Percentiles rank a stretch among this genome's conserved stretches.
Conservation (phyloP, 2,888 invertebrate genomes). For the Cosmorhoe ocellata region DNA sequence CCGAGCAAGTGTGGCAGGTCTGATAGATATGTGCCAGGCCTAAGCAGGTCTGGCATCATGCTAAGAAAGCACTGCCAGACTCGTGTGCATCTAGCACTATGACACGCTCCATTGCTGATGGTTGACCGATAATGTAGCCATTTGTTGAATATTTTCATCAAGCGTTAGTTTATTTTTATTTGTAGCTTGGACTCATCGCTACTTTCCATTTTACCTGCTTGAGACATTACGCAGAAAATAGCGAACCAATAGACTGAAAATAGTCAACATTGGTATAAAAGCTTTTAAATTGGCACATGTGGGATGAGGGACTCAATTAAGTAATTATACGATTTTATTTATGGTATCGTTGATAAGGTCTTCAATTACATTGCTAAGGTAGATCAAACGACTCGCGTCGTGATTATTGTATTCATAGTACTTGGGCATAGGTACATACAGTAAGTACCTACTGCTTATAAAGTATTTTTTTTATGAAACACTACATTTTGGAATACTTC, state of each 20-base stretch:
- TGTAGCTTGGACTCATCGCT: conserved; percentile 15
- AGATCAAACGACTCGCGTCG: conserved; percentile 15
- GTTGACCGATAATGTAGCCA: conserved; percentile 12
- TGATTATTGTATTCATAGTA: conserved; percentile 42
- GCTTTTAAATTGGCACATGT: conserved; percentile 2
- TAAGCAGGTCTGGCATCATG: conserved; percentile 2
- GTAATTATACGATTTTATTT: conserved; percentile 27
- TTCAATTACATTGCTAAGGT: conserved; percentile 21
- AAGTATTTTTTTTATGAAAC: conserved; percentile 28
- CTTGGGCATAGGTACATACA: conserved; percentile 42
- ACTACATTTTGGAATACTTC: conserved; percentile 37
- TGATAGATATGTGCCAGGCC: neutral
- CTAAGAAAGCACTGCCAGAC: conserved; percentile 14
- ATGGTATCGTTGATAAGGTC: conserved; percentile 17
- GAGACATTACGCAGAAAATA: conserved; percentile 11
- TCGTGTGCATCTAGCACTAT: conserved; percentile 25
- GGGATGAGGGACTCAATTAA: conserved; percentile 24
- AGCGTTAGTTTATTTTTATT: conserved; percentile 2
- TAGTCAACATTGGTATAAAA: conserved; percentile 24
- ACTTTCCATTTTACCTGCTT: conserved; percentile 9
- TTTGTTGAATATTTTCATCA: conserved; percentile 24
- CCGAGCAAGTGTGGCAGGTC: no score
- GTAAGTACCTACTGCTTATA: conserved; percentile 37
- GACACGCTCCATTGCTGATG: conserved; percentile 23
- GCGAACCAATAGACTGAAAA: conserved; percentile 15